A percentile compares a stretch with the other conserved stretches of the same genome.
These are phyloP conservation scores for Odocoileus virginianus DNA, from an alignment of 2,113 vertebrate species.

Conservation along the genomic window DNA sequence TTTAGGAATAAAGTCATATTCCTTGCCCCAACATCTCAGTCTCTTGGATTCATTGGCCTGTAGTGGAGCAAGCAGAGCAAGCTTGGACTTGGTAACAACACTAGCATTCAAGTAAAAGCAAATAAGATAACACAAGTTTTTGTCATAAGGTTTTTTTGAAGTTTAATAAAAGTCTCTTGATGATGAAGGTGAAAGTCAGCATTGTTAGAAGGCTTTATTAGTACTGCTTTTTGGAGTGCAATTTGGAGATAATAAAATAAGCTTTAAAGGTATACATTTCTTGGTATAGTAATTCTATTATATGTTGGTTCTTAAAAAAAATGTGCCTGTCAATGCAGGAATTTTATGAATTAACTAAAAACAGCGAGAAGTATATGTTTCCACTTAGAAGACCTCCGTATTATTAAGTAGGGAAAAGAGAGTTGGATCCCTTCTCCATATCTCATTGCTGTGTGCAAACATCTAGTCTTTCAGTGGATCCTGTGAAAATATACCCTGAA, in stretches of 20 bases:
- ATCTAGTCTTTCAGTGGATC: background rate
- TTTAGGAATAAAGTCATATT: background rate
- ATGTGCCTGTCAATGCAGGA: background rate
- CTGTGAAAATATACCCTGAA: background rate
- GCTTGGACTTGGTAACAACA: background rate
- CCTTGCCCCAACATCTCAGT: background rate
- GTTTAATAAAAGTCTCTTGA: background rate
- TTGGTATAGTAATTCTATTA: background rate
- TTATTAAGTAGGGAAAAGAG: background rate
- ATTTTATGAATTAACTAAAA: background rate
- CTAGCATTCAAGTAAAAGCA: background rate
- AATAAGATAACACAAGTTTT: background rate
- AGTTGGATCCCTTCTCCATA: background rate
- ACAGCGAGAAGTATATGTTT: background rate
- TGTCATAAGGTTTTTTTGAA: background rate
- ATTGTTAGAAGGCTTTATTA: background rate
- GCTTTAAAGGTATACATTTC: background rate
- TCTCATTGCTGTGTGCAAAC: background rate
- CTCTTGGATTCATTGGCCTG: background rate
- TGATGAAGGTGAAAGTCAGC: background rate
- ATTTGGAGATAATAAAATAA: background rate
- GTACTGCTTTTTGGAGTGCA: background rate
- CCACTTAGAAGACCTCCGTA: background rate
- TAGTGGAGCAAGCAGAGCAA: background rate
- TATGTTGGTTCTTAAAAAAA: background rate